Base-by-base conservation (phyloP, 2,888 invertebrate species). In the Caradrina clavipalpis region DNA sequence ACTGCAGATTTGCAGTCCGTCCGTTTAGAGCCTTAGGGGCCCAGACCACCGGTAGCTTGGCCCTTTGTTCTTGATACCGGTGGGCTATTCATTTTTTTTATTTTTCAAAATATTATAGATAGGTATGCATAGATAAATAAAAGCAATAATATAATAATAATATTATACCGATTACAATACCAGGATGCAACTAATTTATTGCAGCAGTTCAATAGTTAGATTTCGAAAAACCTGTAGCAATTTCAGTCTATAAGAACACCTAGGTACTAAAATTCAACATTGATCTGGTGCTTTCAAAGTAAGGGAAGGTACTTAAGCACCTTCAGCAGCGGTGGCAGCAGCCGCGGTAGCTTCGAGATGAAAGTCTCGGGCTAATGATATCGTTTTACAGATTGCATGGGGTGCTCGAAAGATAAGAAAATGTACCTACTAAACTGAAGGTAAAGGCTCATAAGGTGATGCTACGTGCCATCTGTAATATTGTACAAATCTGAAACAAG, bases 401-500 rank as follows among this genome's bases (percentile, higher is more conserved):
- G 35, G 35, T 8, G 8, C 35, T 35, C 35, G 35, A 5, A 45
- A 45, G 45, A 45, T 17, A 13, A 39, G 2, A 39, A 13, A 13
- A 31, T 31, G 31, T 31, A 31, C 0, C 6, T 31, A 47, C 53
- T 81, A 77, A 26, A 59, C 72, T 53, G 53, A 13, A 49, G 60
- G 47, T 21, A 78, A 49, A 26, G 78, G 58, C 42, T 88, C 86
- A 73, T 93, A 93, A 6, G 82, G 69, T 17, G 89, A 54, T 1
- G 86, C 58, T 47, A 83, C 70, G 70, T 86, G 90, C 87, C 89
- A 86, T 67, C 90, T 86, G 80, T 81, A 92, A 78, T 90, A 92
- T 69, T 92, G 90, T 13, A 93, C 93, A 60, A 90, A 79, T 75
- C 94, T 94, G 90, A 62, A 93, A 93, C 58, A 76, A 85, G 75